A percentile compares a stretch with the other conserved stretches of the same genome.
Conservation (phyloP, 2,113 vertebrate genomes). For the Falcunculus frontatus region DNA sequence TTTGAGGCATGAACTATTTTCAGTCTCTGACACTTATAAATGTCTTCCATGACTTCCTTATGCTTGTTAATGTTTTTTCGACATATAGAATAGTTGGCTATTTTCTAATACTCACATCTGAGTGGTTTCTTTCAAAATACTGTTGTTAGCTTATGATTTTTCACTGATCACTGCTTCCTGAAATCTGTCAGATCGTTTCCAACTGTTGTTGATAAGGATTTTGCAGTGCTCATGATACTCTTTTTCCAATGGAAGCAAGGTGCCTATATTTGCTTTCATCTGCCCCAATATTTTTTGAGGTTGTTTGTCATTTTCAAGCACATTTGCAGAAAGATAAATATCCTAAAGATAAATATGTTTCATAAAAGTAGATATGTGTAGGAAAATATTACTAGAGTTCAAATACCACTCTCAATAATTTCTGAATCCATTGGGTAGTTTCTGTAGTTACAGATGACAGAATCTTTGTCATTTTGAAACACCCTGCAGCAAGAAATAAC, state of each 20-base stretch:
- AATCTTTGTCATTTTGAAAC: slow-evolving; percentile 26
- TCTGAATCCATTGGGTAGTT: neutral
- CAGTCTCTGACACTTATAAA: too few relatives aligned
- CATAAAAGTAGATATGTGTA: neutral
- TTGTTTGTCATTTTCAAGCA: neutral
- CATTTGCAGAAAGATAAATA: neutral
- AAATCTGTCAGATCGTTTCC: neutral
- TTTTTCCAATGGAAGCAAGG: neutral
- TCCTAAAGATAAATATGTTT: neutral
- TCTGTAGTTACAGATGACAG: neutral
- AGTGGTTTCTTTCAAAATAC: neutral
- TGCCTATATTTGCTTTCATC: neutral
- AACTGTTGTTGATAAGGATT: neutral
- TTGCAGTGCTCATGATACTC: neutral
- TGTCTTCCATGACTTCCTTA: neutral
- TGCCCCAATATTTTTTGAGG: neutral
- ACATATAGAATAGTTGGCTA: neutral
- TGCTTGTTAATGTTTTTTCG: neutral
- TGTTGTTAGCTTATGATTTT: neutral
- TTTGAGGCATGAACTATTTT: too few relatives aligned
- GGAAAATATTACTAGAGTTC: neutral
- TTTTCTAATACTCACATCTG: neutral
- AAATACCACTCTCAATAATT: neutral
- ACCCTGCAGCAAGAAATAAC: slow-evolving; percentile 8
- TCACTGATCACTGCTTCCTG: neutral